Base-by-base conservation (phyloP, 1,140 invertebrate species). In the Hestina assimilis region DNA sequence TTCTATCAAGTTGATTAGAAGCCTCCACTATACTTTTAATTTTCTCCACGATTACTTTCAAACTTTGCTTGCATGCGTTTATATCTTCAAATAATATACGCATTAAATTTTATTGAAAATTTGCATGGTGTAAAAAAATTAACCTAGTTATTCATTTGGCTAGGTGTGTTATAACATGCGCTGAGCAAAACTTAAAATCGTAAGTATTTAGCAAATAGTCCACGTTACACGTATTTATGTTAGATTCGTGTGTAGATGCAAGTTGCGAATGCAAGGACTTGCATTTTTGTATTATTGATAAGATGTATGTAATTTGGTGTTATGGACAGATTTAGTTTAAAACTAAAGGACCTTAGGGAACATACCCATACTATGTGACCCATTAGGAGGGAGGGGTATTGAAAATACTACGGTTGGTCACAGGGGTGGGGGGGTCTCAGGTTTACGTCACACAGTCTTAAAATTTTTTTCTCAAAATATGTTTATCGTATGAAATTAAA, bases 121-220 rank as follows among this genome's bases (percentile, higher is more conserved):
- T 57, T 72, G 75, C 78, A 83, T 82, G 79, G 57, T 35, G 66
- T 21, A 59, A 72, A 69, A 66, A 69, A 79, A 87, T 75, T 84
- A 81, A 87, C 63, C 58, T 81, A 82, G 70, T 73, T n/a, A 57
- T 86, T 78, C 70, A 81, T 85, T 87, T 85, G 80, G 74, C 79
- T 87, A 85, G 82, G 84, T 85, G 71, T 76, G 75, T 85, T 69
- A 72, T 79, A 64, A 70, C 80, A 77, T 85, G 82, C 69, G 83
- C 83, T 79, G 83, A 85, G 59, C 83, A 87, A 79, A 83, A 81
- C 75, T 78, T 87, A 69, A 74, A 78, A 71, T 76, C 67, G 83
- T 87, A 75, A 87, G 82, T 87, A 87, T 69, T 67, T 57, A 57
- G 28, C 6, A 3, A n/a, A 26, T 33, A 42, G 20, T 52, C 41